Evolutionary conservation across 1,140 invertebrate species (phyloP), one percentile per base, ranked within the genome.

Genomic region (Wasmannia auropunctata): DNA sequence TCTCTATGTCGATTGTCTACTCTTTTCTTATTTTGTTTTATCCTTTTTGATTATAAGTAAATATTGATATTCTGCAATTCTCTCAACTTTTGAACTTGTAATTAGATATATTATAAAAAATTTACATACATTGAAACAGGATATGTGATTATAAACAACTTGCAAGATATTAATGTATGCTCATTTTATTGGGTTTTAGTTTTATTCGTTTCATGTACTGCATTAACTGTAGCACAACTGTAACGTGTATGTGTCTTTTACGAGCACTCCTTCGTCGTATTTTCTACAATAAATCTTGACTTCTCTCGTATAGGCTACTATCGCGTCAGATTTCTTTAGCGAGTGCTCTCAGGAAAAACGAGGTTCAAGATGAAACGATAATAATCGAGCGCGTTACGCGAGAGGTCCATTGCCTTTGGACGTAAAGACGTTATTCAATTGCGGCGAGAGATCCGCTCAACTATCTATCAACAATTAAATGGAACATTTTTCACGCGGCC

Each of bases 391-490:
- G 14, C 54, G 19, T 58, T 56, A 43, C 22, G 51, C 25, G n/a
- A 60, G 3, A 34, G 37, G 11, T 10, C 67, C 8, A 7, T 46
- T 34, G 51, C 51, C 25, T 51, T 80, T 22, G 79, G 3, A 22
- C 22, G 10, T 72, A 72, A 56, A 31, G 34, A 83, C n/a, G 8
- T 51, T 65, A 37, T 49, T 79, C 28, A 37, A 58, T 83, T 58
- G 19, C 37, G 67, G 49, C 5, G 28, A 83, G 74, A 0, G 16
- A 70, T 81, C 63, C 63, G 14, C 37, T 40, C 67, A 34, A 19
- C 51, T 83, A 43, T 67, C 31, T 80, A 80, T 74, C 43, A 74
- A 46, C 79, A 83, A 83, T 83, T 83, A 83, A 83, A 83, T 37
- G 28, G n/a, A 60, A 72, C 25, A 83, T 83, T 83, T 83, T 83